A percentile compares a stretch with the other conserved stretches of the same genome.
These are phyloP conservation scores for Sweltsa coloradensis DNA, from an alignment of 1,140 invertebrate genomes.

Conservation along the genomic window DNA sequence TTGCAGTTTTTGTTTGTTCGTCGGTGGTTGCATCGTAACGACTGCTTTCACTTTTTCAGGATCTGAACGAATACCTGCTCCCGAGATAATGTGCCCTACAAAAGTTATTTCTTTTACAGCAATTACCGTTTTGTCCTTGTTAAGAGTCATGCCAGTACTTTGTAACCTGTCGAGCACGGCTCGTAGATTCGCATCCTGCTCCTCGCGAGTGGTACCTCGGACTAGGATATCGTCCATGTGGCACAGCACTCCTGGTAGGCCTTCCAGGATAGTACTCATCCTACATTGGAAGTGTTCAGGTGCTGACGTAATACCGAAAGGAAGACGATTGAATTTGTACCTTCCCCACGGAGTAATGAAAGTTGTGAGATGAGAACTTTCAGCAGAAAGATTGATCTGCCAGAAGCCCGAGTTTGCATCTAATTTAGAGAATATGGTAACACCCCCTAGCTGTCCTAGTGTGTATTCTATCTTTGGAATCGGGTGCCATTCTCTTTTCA, in stretches of 20 bases:
- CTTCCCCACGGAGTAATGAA: slow-evolving; percentile 19
- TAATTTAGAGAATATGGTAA: slow-evolving; percentile 14
- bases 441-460: not conserved
- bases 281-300: no score
- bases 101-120: slow-evolving; percentile 14
- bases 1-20: slow-evolving; percentile 21
- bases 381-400: slow-evolving; percentile 14
- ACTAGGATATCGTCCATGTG: slow-evolving; percentile 6
- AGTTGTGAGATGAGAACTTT: slow-evolving; percentile 15
- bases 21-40: slow-evolving; percentile 19
- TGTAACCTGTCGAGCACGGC: slow-evolving; percentile 8
- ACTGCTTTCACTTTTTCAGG: slow-evolving; percentile 19
- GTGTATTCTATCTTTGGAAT: slow-evolving; percentile 8
- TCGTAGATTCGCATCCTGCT: not conserved
- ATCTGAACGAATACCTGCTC: slow-evolving; percentile 25
- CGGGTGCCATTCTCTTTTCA: slow-evolving; percentile 18
- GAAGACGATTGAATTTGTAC: slow-evolving; percentile 14
- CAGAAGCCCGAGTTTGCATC: slow-evolving; percentile 18
- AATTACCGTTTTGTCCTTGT: slow-evolving; percentile 12
- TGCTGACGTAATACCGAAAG: slow-evolving; percentile 17
- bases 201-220: not conserved
- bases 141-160: slow-evolving; percentile 13
- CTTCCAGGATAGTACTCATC: no score
- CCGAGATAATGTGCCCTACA: slow-evolving; percentile 25
- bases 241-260: not conserved